Conservation (phyloP, 2,113 vertebrate species). For the Noctilio leporinus region DNA sequence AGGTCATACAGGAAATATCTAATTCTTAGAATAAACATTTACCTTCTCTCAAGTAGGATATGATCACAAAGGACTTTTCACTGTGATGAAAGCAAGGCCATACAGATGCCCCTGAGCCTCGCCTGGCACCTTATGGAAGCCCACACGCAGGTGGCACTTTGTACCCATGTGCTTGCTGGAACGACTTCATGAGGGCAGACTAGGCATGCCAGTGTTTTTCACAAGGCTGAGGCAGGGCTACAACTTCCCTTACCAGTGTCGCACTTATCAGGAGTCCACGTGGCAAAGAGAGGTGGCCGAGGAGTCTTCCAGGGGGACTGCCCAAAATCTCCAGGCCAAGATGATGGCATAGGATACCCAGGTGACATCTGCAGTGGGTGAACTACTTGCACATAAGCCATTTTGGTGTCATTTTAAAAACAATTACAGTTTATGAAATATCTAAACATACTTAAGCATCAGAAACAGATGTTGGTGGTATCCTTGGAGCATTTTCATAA, state of each 20-base stretch:
- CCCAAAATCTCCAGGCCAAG: accelerated
- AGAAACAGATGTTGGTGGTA: background rate
- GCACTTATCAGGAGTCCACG: too few relatives aligned
- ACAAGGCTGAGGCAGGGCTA: accelerated
- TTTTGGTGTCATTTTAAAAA: background rate
- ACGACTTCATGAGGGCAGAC: background rate
- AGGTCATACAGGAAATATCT: conserved; percentile 56
- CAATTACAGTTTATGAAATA: background rate
- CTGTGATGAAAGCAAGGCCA: background rate
- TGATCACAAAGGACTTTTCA: conserved; percentile 20
- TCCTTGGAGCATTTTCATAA: background rate
- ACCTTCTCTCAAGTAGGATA: background rate
- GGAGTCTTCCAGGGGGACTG: background rate
- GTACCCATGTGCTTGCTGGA: background rate
- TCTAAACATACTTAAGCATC: background rate
- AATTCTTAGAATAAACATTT: conserved; percentile 54
- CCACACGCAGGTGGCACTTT: too few relatives aligned
- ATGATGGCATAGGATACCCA: background rate
- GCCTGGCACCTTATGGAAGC: background rate
- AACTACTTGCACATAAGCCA: background rate
- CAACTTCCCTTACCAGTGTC: background rate
- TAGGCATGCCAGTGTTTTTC: background rate
- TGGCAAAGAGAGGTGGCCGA: accelerated
- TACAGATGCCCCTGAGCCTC: background rate
- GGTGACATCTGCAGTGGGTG: background rate